A percentile compares a stretch with the other conserved stretches of the same genome.
These are phyloP conservation scores for Grammomys dolichurus DNA, from an alignment of 2,113 vertebrate genomes.

Conservation along the genomic window DNA sequence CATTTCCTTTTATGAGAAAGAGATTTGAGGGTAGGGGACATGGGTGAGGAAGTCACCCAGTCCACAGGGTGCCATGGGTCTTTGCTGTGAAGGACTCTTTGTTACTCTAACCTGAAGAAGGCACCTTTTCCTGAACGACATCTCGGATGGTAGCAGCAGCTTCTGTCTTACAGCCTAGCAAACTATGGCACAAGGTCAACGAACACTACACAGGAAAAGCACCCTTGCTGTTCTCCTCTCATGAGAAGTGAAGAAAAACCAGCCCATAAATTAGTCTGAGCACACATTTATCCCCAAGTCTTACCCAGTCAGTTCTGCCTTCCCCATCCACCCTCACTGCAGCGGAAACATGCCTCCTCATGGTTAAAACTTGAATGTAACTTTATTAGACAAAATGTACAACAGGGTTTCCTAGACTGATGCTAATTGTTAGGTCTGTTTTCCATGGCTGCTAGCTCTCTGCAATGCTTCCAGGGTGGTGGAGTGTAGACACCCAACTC, in stretches of 20 bases:
- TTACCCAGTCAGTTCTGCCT: neutral
- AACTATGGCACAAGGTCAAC: neutral
- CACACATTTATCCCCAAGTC: neutral
- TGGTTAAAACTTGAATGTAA: neutral
- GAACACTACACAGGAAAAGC: neutral
- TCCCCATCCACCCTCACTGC: neutral
- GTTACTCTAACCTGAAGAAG: neutral
- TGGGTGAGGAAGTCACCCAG: no score
- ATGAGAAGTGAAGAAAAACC: neutral
- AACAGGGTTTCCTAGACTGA: conserved; percentile 16
- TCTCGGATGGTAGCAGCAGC: neutral
- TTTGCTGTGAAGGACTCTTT: neutral
- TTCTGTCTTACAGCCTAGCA: neutral
- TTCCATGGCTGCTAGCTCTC: neutral
- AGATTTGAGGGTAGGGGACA: neutral
- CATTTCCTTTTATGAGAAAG: neutral
- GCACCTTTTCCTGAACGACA: neutral
- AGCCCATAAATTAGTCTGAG: conserved; percentile 25
- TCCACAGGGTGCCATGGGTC: accelerated
- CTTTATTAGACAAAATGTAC: conserved; percentile 20
- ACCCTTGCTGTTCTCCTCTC: conserved; percentile 13
- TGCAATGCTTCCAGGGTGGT: conserved; percentile 42
- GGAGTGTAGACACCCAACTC: neutral
- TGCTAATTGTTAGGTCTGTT: neutral
- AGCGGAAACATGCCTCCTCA: neutral